Conservation (phyloP, 2,797 vertebrate species). For the Potorous gilbertii region DNA sequence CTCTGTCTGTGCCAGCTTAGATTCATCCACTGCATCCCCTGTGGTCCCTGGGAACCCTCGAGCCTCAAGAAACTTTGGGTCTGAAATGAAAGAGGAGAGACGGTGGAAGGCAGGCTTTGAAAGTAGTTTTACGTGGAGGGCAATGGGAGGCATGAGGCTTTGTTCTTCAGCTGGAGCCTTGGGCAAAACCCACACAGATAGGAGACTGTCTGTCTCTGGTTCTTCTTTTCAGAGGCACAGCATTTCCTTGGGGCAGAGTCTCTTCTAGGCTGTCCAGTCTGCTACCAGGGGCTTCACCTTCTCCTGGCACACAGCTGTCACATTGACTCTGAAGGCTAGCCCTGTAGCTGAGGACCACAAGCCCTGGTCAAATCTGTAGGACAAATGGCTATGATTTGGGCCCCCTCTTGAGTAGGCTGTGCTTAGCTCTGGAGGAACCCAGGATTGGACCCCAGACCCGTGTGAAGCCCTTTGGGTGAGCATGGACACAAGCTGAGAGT, state of each 20-base stretch:
- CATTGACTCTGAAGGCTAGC: background rate
- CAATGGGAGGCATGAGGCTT: constrained; percentile 44
- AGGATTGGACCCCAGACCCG: background rate
- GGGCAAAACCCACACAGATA: background rate
- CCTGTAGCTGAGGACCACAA: background rate
- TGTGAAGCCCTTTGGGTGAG: background rate
- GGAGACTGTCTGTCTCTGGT: background rate
- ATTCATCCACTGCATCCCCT: background rate
- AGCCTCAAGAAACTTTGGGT: background rate
- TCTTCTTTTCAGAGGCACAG: background rate
- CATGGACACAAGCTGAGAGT: background rate
- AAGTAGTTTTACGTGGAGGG: constrained; percentile 50
- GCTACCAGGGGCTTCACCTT: background rate
- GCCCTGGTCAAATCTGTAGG: background rate
- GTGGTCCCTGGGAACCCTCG: background rate
- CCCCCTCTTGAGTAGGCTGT: background rate
- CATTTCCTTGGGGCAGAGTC: no score
- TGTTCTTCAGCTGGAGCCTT: constrained; percentile 44
- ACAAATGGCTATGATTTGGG: no score
- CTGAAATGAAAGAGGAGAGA: background rate
- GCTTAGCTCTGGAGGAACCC: background rate
- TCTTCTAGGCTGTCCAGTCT: background rate
- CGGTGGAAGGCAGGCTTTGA: background rate
- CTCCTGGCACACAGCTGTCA: background rate
- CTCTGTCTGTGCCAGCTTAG: background rate